Conservation (phyloP, 2,888 invertebrate species). For the Cephus pygmeus region DNA sequence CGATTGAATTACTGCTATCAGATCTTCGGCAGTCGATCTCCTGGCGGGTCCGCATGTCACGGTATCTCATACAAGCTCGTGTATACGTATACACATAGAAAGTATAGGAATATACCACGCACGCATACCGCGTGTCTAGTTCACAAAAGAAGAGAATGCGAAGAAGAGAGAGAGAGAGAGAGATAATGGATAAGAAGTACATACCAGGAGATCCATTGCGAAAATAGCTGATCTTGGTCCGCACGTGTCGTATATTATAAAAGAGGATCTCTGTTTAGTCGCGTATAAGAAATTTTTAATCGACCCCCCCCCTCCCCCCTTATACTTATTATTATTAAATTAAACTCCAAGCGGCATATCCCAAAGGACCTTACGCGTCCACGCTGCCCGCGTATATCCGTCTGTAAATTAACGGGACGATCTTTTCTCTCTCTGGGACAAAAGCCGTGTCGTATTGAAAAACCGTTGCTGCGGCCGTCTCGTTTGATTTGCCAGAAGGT, state of each 20-base stretch:
- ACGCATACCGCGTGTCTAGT: neutral
- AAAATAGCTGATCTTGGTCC: neutral
- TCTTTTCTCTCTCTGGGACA: neutral
- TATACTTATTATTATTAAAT: neutral
- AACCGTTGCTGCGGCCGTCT: neutral
- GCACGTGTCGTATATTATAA: neutral
- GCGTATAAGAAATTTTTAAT: neutral
- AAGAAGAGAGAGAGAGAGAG: neutral
- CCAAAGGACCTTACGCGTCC: neutral
- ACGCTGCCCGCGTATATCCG: neutral
- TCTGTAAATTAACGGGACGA: neutral
- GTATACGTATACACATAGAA: neutral
- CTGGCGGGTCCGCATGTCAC: constrained; percentile 27
- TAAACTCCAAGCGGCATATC: neutral
- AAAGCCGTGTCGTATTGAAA: neutral
- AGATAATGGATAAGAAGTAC: neutral
- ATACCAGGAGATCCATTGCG: neutral
- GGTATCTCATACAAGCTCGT: constrained; percentile 25
- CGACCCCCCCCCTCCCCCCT: neutral
- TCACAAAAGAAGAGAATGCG: neutral
- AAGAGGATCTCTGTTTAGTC: neutral
- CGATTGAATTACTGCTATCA: constrained; percentile 34
- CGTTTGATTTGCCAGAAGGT: neutral
- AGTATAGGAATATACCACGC: neutral
- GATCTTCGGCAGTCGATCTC: constrained; percentile 27